phyloP scores from a whole-genome alignment of 53 echinoderm and acorn worm species.

The Patiria pectinifera region DNA sequence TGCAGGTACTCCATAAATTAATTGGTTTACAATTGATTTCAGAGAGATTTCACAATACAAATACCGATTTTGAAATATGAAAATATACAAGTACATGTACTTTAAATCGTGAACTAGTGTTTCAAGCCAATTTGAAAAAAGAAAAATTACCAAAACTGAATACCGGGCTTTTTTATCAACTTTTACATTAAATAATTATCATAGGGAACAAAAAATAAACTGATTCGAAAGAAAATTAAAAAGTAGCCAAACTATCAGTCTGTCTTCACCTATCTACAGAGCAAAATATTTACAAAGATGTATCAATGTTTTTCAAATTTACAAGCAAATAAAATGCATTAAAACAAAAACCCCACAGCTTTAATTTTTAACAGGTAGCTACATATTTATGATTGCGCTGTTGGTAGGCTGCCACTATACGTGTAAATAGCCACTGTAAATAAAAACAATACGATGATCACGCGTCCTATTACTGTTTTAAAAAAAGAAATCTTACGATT shows the following conservation, averaged over 20 bases:
- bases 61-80: too few species aligned
- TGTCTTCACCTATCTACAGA: conserved; percentile 13
- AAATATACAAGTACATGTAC: neutral
- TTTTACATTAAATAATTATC: neutral
- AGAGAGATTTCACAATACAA: too few species aligned
- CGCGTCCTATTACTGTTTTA: too few species aligned
- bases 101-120: too few species aligned
- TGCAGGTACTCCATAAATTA: too few species aligned
- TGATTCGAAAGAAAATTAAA: neutral
- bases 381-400: neutral
- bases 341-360: neutral
- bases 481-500: too few species aligned
- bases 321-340: conserved; percentile 35
- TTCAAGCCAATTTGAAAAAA: too few species aligned
- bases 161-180: neutral
- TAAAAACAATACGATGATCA: too few species aligned
- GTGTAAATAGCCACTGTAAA: neutral
- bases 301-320: neutral
- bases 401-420: neutral
- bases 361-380: neutral
- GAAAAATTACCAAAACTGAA: too few species aligned
- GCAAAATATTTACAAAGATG: conserved; percentile 46
- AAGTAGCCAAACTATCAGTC: neutral
- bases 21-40: too few species aligned
- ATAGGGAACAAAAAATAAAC: neutral